phyloP scores from a whole-genome alignment of 2,797 vertebrate species.

The Amblyopsis hoosieri region DNA sequence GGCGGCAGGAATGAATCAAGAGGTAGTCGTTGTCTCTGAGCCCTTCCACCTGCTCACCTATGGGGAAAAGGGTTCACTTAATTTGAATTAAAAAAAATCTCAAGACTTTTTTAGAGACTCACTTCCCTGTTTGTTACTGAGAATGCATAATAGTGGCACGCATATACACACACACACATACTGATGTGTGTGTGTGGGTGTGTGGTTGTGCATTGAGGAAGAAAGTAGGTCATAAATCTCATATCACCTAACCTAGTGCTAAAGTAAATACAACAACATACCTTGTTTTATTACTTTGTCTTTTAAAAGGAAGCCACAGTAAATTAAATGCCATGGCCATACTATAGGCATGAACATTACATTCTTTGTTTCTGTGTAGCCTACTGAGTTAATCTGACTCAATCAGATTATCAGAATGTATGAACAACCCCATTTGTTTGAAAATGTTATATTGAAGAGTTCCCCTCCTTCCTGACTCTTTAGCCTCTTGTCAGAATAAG shows the following conservation, averaged over 20 bases:
- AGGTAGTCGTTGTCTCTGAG: constrained; percentile 95
- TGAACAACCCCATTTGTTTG: background rate
- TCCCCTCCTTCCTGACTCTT: no score
- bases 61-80: constrained; percentile 32
- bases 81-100: constrained; percentile 9
- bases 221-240: no score
- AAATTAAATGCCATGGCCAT: background rate
- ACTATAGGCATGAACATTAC: constrained; percentile 1
- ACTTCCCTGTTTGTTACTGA: no score
- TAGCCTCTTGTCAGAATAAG: no score
- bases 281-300: background rate
- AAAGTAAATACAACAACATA: background rate
- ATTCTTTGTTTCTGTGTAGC: background rate
- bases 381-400: background rate
- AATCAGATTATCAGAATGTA: background rate
- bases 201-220: no score
- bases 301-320: background rate
- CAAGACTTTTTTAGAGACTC: no score
- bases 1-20: constrained; percentile 96
- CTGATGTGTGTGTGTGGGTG: no score
- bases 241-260: background rate
- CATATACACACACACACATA: no score
- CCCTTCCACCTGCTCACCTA: constrained; percentile 93
- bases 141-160: no score
- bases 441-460: background rate